A percentile compares a stretch with the other conserved stretches of the same genome.
Conservation (phyloP, 2,888 invertebrate species). For the Macaria liturata region DNA sequence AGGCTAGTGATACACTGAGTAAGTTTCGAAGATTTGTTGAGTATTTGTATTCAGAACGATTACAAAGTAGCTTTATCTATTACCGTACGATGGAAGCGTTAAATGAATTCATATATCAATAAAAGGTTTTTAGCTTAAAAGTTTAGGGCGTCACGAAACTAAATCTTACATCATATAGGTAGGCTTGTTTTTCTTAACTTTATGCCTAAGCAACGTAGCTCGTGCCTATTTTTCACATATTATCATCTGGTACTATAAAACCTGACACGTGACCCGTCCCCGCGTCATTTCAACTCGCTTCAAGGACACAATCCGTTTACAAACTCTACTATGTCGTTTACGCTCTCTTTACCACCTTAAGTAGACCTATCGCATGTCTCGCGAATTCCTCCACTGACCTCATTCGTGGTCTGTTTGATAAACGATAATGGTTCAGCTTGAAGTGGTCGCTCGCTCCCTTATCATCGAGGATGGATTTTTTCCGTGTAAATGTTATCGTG, state of each 20-base stretch:
- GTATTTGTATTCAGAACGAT: too few species aligned
- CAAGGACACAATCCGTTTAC: conserved; percentile 46
- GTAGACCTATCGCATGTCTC: conserved; percentile 37
- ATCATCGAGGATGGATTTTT: conserved; percentile 72
- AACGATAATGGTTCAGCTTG: conserved; percentile 45
- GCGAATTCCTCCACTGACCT: conserved; percentile 35
- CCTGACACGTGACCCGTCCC: conserved; percentile 43
- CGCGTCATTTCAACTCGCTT: conserved; percentile 29
- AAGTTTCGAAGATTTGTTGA: too few species aligned
- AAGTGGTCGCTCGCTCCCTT: conserved; percentile 47
- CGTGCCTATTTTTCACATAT: too few species aligned
- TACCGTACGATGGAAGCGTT: too few species aligned
- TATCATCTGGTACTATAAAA: conserved; percentile 33
- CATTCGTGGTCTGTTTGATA: conserved; percentile 27
- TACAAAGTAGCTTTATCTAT: too few species aligned
- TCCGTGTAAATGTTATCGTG: conserved; percentile 72
- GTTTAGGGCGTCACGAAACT: too few species aligned
- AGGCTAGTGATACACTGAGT: too few species aligned
- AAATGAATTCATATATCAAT: too few species aligned
- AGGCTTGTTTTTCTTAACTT: too few species aligned
- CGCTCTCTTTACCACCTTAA: conserved; percentile 41
- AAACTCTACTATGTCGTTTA: conserved; percentile 24
- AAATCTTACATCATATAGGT: too few species aligned
- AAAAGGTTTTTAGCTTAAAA: too few species aligned
- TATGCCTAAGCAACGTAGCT: too few species aligned